Evolutionary conservation across 1,140 invertebrate genomes (phyloP).

Genomic region (Bombus huntii): DNA sequence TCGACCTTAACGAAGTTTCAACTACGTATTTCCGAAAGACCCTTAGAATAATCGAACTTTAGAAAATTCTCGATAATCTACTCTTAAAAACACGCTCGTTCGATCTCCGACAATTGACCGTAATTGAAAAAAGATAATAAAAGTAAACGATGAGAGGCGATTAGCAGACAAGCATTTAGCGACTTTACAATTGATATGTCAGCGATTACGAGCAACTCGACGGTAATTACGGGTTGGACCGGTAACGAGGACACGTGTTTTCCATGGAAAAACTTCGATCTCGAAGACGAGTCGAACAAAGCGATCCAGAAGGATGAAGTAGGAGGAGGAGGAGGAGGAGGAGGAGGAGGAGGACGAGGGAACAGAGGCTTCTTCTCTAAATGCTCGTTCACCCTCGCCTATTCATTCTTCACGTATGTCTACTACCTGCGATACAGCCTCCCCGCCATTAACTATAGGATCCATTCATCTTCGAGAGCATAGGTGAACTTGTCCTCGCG

Average conservation of each 20-base stretch:
- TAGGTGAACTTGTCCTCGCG: slow-evolving; percentile 65
- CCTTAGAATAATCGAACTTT: background rate
- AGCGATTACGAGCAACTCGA: background rate
- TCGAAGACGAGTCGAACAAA: slow-evolving; percentile 50
- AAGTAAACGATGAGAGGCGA: background rate
- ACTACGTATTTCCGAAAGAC: too few species aligned
- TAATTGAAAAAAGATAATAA: too few species aligned
- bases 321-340: background rate
- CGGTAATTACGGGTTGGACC: slow-evolving; percentile 24
- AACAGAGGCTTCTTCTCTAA: slow-evolving; percentile 60
- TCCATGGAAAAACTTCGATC: slow-evolving; percentile 49
- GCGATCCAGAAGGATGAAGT: background rate
- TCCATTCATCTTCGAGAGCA: slow-evolving; percentile 65
- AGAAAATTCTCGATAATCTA: background rate
- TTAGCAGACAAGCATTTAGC: background rate
- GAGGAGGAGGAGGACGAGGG: slow-evolving; percentile 14
- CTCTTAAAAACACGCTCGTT: background rate
- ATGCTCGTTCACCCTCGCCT: slow-evolving; percentile 66
- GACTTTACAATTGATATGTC: background rate
- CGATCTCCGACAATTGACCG: background rate
- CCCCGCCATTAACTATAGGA: slow-evolving; percentile 64
- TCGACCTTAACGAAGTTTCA: too few species aligned
- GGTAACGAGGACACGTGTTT: slow-evolving; percentile 48
- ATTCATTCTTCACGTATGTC: slow-evolving; percentile 65
- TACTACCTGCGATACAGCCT: slow-evolving; percentile 67